Evolutionary conservation across 2,797 vertebrate species (phyloP).

Genomic region (Leptoclinus maculatus): DNA sequence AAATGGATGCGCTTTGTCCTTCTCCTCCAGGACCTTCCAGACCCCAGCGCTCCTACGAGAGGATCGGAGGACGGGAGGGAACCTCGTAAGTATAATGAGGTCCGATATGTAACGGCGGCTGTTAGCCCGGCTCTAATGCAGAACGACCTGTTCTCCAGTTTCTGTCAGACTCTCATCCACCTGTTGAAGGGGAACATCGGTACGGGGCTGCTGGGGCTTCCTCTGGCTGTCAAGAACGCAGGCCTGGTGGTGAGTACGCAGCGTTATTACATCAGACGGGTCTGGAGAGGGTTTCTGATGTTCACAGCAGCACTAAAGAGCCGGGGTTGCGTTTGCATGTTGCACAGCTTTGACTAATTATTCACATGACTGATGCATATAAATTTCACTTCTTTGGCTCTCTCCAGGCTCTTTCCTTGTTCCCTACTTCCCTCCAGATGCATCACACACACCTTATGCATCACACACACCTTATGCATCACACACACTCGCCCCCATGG

Average conservation of each 20-base stretch:
- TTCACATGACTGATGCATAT: no score
- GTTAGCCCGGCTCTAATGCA: neutral
- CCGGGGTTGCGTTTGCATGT: neutral
- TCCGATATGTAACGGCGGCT: neutral
- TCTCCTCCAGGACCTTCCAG: conserved; percentile 73
- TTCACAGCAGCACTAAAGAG: neutral
- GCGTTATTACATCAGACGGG: neutral
- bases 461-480: no score
- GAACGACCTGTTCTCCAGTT: conserved; percentile 75
- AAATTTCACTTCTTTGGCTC: no score
- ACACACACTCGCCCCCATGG: no score
- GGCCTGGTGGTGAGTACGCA: conserved; percentile 89
- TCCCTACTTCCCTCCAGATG: no score
- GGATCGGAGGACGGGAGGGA: conserved; percentile 79
- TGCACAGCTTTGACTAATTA: neutral
- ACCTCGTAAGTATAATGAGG: conserved; percentile 78
- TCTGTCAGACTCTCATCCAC: conserved; percentile 95
- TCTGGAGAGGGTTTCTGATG: neutral
- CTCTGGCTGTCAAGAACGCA: conserved; percentile 95
- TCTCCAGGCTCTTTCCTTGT: no score
- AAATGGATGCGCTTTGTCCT: conserved; percentile 77
- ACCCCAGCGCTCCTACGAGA: conserved; percentile 80
- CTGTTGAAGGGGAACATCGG: conserved; percentile 96
- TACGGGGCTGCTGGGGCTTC: conserved; percentile 94
- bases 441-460: no score